Conservation (phyloP, 2,888 invertebrate species). For the Lasioglossum lativentre region DNA sequence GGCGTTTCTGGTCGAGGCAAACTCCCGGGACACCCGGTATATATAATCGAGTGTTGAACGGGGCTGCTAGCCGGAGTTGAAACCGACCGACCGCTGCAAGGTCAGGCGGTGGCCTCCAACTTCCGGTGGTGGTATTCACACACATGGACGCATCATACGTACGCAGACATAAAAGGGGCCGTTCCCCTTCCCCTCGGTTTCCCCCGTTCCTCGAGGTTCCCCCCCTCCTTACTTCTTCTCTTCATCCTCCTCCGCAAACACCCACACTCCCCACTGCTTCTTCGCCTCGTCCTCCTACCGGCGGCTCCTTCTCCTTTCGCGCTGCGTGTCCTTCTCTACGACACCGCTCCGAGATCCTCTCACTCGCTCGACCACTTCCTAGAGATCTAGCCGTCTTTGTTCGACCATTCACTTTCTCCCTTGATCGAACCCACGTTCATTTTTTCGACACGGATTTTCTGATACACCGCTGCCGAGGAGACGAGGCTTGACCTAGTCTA, state of each 20-base stretch:
- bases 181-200: conserved; percentile 50
- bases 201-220: neutral
- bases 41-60: conserved; percentile 74
- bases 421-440: neutral
- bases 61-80: conserved; percentile 66
- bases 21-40: conserved; percentile 65
- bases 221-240: conserved; percentile 24
- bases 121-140: conserved; percentile 82
- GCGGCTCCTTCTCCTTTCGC: conserved; percentile 20
- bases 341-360: neutral
- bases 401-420: conserved; percentile 27
- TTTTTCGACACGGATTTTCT: neutral
- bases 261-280: conserved; percentile 23
- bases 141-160: conserved; percentile 64
- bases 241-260: conserved; percentile 29
- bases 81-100: conserved; percentile 81
- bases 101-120: conserved; percentile 84
- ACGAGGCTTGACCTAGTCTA: neutral
- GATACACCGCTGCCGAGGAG: neutral
- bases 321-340: neutral
- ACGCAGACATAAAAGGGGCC: conserved; percentile 67
- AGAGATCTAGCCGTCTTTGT: conserved; percentile 14
- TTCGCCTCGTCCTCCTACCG: conserved; percentile 11
- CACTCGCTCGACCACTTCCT: conserved; percentile 16
- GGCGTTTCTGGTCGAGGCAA: neutral